Base-by-base conservation (phyloP, 2,797 vertebrate genomes). In the Gambusia yucatana region DNA sequence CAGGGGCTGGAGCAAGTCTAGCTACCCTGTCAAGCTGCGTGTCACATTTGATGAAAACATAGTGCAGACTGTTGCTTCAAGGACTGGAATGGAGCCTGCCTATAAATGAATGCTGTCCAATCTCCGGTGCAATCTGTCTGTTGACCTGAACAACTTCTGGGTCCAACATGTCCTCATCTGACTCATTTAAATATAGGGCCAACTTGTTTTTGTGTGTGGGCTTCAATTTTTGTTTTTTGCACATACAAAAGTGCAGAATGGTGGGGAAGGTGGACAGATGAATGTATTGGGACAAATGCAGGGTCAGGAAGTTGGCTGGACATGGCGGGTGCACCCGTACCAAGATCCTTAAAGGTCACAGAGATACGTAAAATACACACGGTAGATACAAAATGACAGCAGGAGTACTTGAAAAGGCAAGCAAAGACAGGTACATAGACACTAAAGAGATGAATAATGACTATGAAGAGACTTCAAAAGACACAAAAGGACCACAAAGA, bases 41-140 rank as follows among this genome's bases (percentile, higher is more conserved):
- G 84, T 83, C 83, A 79, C 78, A 84, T 84, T 77, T 90, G 90
- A 82, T 89, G 85, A 86, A 90, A 88, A 81, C 77, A 78, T 73
- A 84, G 78, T 76, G 83, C 86, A 90, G 85, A 77, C 86, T 90
- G 88, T 84, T 86, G 82, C 85, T 81, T 90, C 77, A 81, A 82
- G 76, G 82, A 84, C 83, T 85, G 81, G 76, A 85, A 89, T 82
- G 8, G 50, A 88, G 85, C 84, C 86, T 89, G 86, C 89, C 79
- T 85, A 82, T 82, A 81, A 82, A 87, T 76, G 78, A 86, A 83
- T 84, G 87, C 89, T 82, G 79, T 72, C 82, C 76, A 85, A 84
- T 85, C 82, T 83, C 63, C 76, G n/a, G 77, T 76, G 69, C 81
- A 77, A 77, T 82, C 75, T 90, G 84, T 85, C 52, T 82, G 82